phyloP scores from a whole-genome alignment of 1,140 invertebrate species.

The Drosophila neocordata region DNA sequence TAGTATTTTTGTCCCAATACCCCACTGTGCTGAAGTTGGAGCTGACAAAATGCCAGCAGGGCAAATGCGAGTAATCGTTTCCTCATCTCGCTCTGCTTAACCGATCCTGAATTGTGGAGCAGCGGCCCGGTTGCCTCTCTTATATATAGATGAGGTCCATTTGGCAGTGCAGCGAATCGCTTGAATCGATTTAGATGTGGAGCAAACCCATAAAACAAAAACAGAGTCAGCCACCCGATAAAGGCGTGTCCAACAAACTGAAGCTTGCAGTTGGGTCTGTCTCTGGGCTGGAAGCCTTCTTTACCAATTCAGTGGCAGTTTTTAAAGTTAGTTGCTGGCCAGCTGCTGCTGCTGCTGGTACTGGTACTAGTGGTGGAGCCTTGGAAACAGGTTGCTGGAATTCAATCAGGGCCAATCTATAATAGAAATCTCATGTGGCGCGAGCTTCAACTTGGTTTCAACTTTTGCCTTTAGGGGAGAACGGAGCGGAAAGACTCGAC shows the following conservation, averaged over 20 bases:
- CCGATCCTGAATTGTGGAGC: conserved; percentile 50
- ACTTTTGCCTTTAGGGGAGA: conserved; percentile 23
- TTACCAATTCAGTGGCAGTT: conserved; percentile 50
- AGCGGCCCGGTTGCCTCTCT: conserved; percentile 53
- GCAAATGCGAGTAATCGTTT: conserved; percentile 45
- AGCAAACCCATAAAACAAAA: conserved; percentile 23
- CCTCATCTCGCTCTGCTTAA: conserved; percentile 52
- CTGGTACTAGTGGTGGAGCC: conserved; percentile 1
- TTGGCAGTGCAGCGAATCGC: conserved; percentile 35
- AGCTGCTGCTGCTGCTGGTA: conserved; percentile 20
- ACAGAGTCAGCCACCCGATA: conserved; percentile 36
- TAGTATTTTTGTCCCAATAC: conserved; percentile 67
- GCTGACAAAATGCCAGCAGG: conserved; percentile 45
- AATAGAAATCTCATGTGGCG: conserved; percentile 80
- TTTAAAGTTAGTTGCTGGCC: conserved; percentile 26
- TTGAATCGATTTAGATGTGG: conserved; percentile 59
- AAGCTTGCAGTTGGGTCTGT: neutral
- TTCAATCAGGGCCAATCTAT: conserved; percentile 81
- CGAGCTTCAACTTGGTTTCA: conserved; percentile 46
- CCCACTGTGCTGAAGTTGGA: conserved; percentile 31
- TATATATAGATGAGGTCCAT: conserved; percentile 67
- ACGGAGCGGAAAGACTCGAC: conserved; percentile 19
- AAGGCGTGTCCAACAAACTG: conserved; percentile 42
- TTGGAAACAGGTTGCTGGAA: conserved; percentile 73
- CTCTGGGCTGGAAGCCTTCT: neutral